Conservation (phyloP, 2,888 invertebrate genomes). For the Electrophaes corylata region DNA sequence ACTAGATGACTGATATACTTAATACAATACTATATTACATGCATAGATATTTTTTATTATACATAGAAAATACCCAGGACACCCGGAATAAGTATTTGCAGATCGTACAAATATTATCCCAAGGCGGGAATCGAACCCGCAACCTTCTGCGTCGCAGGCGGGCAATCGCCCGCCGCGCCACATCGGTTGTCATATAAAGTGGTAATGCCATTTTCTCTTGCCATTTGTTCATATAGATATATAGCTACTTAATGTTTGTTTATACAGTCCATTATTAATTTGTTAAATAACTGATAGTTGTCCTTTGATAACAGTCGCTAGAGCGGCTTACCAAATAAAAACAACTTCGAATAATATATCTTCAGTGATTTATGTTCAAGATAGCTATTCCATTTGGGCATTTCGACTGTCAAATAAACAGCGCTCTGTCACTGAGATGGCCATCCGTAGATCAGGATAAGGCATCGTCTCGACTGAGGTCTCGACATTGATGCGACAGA, state of each 20-base stretch:
- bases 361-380: slow-evolving; percentile 27
- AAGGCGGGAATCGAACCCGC: too few relatives aligned
- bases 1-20: too few relatives aligned
- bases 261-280: slow-evolving; percentile 8
- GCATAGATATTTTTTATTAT: too few relatives aligned
- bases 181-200: too few relatives aligned
- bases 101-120: too few relatives aligned
- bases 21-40: too few relatives aligned
- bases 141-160: too few relatives aligned
- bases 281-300: slow-evolving; percentile 3
- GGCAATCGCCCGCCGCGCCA: too few relatives aligned
- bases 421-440: slow-evolving; percentile 30
- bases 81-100: too few relatives aligned
- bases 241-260: slow-evolving; percentile 4
- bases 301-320: slow-evolving; percentile 8
- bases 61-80: too few relatives aligned
- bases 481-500: slow-evolving; percentile 52
- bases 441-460: slow-evolving; percentile 39
- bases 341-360: slow-evolving; percentile 11
- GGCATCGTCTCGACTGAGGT: slow-evolving; percentile 34
- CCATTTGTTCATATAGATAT: not conserved
- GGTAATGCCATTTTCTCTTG: slow-evolving; percentile 1
- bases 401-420: slow-evolving; percentile 33
- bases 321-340: slow-evolving; percentile 7
- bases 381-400: slow-evolving; percentile 25